A percentile compares a stretch with the other conserved stretches of the same genome.
Conservation (phyloP, 2,888 invertebrate species). For the Drosophila greeni region DNA sequence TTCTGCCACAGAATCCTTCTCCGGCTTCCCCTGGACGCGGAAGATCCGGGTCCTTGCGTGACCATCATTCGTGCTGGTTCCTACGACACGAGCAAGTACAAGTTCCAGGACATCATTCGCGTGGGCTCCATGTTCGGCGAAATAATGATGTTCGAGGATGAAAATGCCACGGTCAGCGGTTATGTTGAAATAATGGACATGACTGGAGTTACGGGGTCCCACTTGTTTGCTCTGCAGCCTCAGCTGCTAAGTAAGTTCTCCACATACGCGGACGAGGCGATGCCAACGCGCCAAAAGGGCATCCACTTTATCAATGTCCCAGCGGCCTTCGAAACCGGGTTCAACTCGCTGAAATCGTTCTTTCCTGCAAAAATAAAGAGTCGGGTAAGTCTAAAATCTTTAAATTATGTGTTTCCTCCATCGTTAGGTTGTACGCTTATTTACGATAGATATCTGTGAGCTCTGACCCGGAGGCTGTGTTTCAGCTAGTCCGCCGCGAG, state of each 20-base stretch:
- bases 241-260: slow-evolving; percentile 82
- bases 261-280: slow-evolving; percentile 81
- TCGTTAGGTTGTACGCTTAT: not conserved
- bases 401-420: no score
- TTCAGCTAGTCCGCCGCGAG: slow-evolving; percentile 81
- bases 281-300: slow-evolving; percentile 83
- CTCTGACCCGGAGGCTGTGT: slow-evolving; percentile 81
- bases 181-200: slow-evolving; percentile 82
- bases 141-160: slow-evolving; percentile 83
- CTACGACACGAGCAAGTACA: slow-evolving; percentile 80
- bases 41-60: slow-evolving; percentile 80
- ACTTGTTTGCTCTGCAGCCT: slow-evolving; percentile 82
- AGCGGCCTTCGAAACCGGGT: slow-evolving; percentile 82
- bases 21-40: slow-evolving; percentile 73
- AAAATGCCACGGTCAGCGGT: slow-evolving; percentile 81
- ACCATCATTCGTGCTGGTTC: slow-evolving; percentile 80
- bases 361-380: slow-evolving; percentile 83
- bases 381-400: slow-evolving; percentile 79
- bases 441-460: slow-evolving; percentile 81
- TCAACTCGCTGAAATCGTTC: slow-evolving; percentile 81
- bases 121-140: slow-evolving; percentile 83
- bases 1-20: slow-evolving; percentile 62
- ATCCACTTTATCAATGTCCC: slow-evolving; percentile 83
- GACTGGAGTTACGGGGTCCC: slow-evolving; percentile 80
- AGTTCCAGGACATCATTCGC: slow-evolving; percentile 81